phyloP scores from a whole-genome alignment of 2,888 invertebrate species.

The Eupithecia subumbrata region DNA sequence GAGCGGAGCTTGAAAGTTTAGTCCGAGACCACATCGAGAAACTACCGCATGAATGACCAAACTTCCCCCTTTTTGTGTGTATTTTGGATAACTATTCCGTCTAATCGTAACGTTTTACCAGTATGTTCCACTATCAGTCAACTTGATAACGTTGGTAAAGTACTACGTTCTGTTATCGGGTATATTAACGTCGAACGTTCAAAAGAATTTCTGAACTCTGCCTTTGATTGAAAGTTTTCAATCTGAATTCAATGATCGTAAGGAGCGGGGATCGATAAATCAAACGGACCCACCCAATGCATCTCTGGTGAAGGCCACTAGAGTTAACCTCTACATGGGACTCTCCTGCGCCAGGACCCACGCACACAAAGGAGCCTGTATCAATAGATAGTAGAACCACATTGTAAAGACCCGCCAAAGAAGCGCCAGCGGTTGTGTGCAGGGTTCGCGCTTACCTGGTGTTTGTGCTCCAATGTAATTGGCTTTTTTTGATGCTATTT shows the following conservation, averaged over 20 bases:
- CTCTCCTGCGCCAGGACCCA: conserved; percentile 71
- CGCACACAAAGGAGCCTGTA: conserved; percentile 53
- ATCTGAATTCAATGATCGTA: conserved; percentile 28
- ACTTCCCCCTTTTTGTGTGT: conserved; percentile 25
- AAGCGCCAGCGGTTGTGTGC: conserved; percentile 52
- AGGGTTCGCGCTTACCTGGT: conserved; percentile 71
- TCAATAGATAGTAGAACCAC: conserved; percentile 53
- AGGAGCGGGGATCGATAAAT: conserved; percentile 56
- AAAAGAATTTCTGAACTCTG: neutral
- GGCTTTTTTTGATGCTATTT: conserved; percentile 64
- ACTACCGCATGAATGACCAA: conserved; percentile 57
- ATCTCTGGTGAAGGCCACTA: conserved; percentile 82
- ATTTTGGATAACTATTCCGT: conserved; percentile 38
- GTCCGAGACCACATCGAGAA: conserved; percentile 69
- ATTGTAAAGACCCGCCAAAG: conserved; percentile 53
- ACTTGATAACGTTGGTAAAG: conserved; percentile 37
- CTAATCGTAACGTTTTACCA: conserved; percentile 42
- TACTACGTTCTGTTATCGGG: conserved; percentile 41
- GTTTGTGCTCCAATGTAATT: conserved; percentile 59
- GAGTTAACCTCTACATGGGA: conserved; percentile 73
- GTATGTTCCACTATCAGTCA: conserved; percentile 40
- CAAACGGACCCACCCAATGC: conserved; percentile 74
- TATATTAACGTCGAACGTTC: conserved; percentile 21
- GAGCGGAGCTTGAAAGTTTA: conserved; percentile 72
- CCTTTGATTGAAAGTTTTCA: conserved; percentile 23